A percentile compares a stretch with the other conserved stretches of the same genome.
These are phyloP conservation scores for Symphodus melops DNA, from an alignment of 2,113 vertebrate species.

Conservation along the genomic window DNA sequence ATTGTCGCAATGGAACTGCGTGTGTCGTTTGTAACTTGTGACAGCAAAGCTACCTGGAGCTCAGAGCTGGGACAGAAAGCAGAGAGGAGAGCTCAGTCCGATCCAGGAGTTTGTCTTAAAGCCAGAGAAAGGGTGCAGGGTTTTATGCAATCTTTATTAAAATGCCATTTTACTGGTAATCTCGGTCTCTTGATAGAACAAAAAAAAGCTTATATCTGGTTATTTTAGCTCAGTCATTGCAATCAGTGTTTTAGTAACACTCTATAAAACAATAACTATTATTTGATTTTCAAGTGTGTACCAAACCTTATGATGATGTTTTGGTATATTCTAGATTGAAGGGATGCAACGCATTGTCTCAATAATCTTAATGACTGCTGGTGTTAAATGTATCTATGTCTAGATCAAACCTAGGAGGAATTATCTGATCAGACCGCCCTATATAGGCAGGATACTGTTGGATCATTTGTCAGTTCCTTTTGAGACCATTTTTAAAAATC, in stretches of 20 bases:
- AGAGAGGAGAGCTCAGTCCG: slow-evolving; percentile 23
- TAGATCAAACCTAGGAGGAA: too few species aligned
- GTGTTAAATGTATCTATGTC: too few species aligned
- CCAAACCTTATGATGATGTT: not conserved
- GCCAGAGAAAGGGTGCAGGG: slow-evolving; percentile 13
- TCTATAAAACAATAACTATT: not conserved
- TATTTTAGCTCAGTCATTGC: not conserved
- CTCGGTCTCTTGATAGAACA: not conserved
- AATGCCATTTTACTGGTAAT: slow-evolving; percentile 5
- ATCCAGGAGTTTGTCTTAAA: slow-evolving; percentile 46
- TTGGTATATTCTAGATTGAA: too few species aligned
- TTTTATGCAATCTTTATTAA: slow-evolving; percentile 29
- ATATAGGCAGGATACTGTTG: too few species aligned
- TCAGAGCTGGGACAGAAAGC: slow-evolving; percentile 39
- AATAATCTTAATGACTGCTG: too few species aligned
- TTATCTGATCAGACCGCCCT: too few species aligned
- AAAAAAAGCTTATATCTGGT: not conserved
- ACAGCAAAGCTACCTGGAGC: slow-evolving; percentile 62
- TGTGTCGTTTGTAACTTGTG: slow-evolving; percentile 68
- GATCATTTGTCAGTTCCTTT: too few species aligned
- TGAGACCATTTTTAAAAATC: too few species aligned
- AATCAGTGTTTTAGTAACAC: not conserved
- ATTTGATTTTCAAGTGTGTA: slow-evolving; percentile 1
- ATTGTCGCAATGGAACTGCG: slow-evolving; percentile 50
- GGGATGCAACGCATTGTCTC: not conserved